Evolutionary conservation across 1,140 invertebrate genomes (phyloP).

Genomic region (Octopus bimaculoides): DNA sequence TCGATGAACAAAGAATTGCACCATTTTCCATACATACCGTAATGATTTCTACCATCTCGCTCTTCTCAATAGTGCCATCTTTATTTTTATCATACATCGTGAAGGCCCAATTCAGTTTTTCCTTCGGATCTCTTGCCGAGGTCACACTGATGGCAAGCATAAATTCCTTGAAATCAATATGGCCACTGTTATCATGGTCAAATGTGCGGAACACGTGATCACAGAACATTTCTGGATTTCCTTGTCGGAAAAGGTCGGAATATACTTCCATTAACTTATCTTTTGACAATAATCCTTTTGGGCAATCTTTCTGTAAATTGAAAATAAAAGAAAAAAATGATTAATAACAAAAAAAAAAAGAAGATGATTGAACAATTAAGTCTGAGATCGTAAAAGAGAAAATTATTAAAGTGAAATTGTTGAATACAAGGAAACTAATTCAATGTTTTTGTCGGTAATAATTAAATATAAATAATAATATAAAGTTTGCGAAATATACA

Average conservation of each 20-base stretch:
- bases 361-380: too few relatives aligned
- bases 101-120: conserved; percentile 99
- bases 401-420: too few relatives aligned
- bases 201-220: conserved; percentile 99
- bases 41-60: conserved; percentile 70
- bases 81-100: conserved; percentile 97
- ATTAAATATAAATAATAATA: too few relatives aligned
- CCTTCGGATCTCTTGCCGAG: conserved; percentile 88
- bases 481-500: too few relatives aligned
- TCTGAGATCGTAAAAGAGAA: too few relatives aligned
- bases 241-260: conserved; percentile 89
- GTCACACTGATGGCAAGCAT: conserved; percentile 91
- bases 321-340: conserved; percentile 6
- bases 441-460: too few relatives aligned
- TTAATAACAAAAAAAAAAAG: too few relatives aligned
- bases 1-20: neutral
- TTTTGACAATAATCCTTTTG: conserved; percentile 92
- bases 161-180: conserved; percentile 59
- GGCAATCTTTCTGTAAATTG: conserved; percentile 95
- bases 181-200: conserved; percentile 95
- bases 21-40: conserved; percentile 54
- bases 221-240: conserved; percentile 98
- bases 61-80: conserved; percentile 97
- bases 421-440: too few relatives aligned
- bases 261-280: conserved; percentile 99